Percentiles rank a stretch among this genome's conserved stretches.
These are phyloP conservation scores for Gibbula magus DNA, from an alignment of 2,888 invertebrate genomes.

Conservation along the genomic window DNA sequence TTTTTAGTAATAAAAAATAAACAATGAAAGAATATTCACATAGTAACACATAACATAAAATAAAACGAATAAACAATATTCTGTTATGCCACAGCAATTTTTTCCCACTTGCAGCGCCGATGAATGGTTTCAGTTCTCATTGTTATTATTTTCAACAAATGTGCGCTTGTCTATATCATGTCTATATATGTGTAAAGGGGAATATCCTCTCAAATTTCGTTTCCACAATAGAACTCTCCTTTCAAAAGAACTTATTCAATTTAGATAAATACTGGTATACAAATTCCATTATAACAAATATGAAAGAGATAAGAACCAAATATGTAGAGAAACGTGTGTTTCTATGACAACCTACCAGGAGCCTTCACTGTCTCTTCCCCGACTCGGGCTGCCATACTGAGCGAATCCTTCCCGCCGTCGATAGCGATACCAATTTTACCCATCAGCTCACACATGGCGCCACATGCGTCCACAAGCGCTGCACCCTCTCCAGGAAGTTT, in stretches of 20 bases:
- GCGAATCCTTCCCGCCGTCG: slow-evolving; percentile 97
- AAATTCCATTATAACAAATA: not conserved
- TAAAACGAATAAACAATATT: too few species aligned
- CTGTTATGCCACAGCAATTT: too few species aligned
- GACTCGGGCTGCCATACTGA: slow-evolving; percentile 96
- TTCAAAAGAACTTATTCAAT: not conserved
- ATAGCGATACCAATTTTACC: slow-evolving; percentile 88
- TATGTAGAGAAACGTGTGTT: not conserved
- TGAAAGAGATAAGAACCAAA: not conserved
- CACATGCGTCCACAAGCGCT: slow-evolving; percentile 89
- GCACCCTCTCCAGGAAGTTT: slow-evolving; percentile 95
- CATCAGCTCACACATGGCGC: slow-evolving; percentile 91
- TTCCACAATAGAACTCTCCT: not conserved
- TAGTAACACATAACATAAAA: too few species aligned
- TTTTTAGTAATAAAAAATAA: not conserved
- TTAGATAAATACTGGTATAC: not conserved
- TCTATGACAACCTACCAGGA: slow-evolving; percentile 74
- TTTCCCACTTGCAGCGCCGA: too few species aligned
- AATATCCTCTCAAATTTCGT: too few species aligned
- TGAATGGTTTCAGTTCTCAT: too few species aligned
- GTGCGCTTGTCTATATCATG: too few species aligned
- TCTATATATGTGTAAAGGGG: too few species aligned
- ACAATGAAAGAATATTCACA: too few species aligned
- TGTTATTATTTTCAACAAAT: too few species aligned
- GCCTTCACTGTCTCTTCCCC: slow-evolving; percentile 80